A percentile compares a stretch with the other conserved stretches of the same genome.
These are phyloP conservation scores for Hyalella azteca DNA, from an alignment of 2,888 invertebrate species.

Conservation along the genomic window DNA sequence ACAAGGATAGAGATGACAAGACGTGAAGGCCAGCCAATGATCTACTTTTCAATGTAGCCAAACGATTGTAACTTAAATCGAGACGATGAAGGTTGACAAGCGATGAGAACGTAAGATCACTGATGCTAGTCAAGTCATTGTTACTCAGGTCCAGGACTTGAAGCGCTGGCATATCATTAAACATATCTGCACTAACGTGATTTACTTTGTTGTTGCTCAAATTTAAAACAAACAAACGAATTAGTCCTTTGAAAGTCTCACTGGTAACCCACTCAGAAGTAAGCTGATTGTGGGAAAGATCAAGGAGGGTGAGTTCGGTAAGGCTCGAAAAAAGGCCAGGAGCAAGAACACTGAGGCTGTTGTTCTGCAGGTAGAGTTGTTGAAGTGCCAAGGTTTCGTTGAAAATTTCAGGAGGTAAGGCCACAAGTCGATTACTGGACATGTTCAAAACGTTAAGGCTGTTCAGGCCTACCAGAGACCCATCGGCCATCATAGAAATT, in stretches of 20 bases:
- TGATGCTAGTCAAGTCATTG: slow-evolving; percentile 81
- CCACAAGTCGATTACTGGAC: slow-evolving; percentile 82
- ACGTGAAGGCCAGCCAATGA: slow-evolving; percentile 88
- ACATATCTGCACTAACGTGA: slow-evolving; percentile 80
- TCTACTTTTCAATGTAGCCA: slow-evolving; percentile 82
- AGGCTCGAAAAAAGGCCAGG: slow-evolving; percentile 85
- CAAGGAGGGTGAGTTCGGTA: slow-evolving; percentile 79
- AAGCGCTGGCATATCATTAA: slow-evolving; percentile 83
- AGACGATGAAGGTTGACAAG: slow-evolving; percentile 91
- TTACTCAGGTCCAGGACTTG: slow-evolving; percentile 85
- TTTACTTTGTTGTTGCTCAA: slow-evolving; percentile 82
- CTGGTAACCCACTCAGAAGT: slow-evolving; percentile 83
- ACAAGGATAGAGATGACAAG: slow-evolving; percentile 80
- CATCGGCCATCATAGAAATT: slow-evolving; percentile 76
- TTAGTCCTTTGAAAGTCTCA: slow-evolving; percentile 84
- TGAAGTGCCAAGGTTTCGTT: slow-evolving; percentile 67
- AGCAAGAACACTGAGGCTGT: slow-evolving; percentile 84
- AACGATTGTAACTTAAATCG: slow-evolving; percentile 82
- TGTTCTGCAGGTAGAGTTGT: slow-evolving; percentile 89
- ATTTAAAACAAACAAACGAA: slow-evolving; percentile 84
- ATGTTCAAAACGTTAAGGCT: slow-evolving; percentile 80
- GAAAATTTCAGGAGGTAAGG: slow-evolving; percentile 83
- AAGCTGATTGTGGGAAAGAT: slow-evolving; percentile 84
- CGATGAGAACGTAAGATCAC: slow-evolving; percentile 85
- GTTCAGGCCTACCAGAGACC: slow-evolving; percentile 77